Evolutionary conservation across 2,797 vertebrate genomes (phyloP).

Genomic region (Halcyon smyrnensis): DNA sequence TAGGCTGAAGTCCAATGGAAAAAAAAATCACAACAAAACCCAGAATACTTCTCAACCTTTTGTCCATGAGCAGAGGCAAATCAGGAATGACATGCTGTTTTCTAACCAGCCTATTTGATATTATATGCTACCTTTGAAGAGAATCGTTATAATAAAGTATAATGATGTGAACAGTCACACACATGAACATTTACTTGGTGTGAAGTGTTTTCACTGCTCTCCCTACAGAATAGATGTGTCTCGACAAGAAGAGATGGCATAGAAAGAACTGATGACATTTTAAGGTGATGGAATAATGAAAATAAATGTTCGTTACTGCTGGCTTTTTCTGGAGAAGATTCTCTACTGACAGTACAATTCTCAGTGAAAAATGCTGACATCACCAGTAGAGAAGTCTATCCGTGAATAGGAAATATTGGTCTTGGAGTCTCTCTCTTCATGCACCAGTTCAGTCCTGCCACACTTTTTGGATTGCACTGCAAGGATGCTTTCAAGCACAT

Average conservation of each 20-base stretch:
- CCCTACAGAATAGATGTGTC: neutral
- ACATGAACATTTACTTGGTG: slow-evolving; percentile 20
- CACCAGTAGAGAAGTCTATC: neutral
- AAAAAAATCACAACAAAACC: neutral
- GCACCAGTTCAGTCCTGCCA: neutral
- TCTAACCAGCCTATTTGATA: neutral
- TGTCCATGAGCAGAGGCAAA: slow-evolving; percentile 35
- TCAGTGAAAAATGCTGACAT: neutral
- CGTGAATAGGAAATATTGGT: neutral
- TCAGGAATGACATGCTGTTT: slow-evolving; percentile 15
- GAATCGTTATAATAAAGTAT: slow-evolving; percentile 9
- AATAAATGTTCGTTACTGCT: neutral
- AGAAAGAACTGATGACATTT: slow-evolving; percentile 46
- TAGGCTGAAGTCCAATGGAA: slow-evolving; percentile 59
- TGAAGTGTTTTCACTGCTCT: slow-evolving; percentile 43
- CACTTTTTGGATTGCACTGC: neutral
- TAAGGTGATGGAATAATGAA: slow-evolving; percentile 37
- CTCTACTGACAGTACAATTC: slow-evolving; percentile 12
- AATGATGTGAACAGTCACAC: neutral
- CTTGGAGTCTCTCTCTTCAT: neutral
- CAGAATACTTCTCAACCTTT: neutral
- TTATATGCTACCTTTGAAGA: slow-evolving; percentile 27
- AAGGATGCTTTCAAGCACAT: neutral
- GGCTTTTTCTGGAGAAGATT: slow-evolving; percentile 7
- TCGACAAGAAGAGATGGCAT: neutral